Conservation (phyloP, 2,888 invertebrate species). For the Rotaria macrura region DNA sequence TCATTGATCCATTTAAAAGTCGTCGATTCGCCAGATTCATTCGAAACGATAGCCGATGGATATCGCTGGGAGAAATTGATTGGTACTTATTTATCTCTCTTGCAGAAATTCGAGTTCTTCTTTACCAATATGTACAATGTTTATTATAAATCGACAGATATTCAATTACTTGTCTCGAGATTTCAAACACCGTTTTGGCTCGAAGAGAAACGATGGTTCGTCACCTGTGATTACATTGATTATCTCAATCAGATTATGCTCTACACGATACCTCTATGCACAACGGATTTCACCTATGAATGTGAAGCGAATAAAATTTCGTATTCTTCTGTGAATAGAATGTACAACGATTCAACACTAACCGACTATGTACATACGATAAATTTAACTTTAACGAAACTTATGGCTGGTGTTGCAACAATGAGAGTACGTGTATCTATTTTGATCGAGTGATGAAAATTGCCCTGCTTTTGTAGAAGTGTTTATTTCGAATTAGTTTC, state of each 20-base stretch:
- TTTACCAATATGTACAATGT: not conserved
- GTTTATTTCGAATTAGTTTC: too few relatives aligned
- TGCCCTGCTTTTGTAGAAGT: too few relatives aligned
- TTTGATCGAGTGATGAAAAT: too few relatives aligned
- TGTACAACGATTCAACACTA: not conserved
- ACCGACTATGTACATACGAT: not conserved
- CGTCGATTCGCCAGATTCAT: not conserved
- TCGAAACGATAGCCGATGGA: not conserved
- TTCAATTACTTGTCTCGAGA: not conserved
- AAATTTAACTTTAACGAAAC: not conserved
- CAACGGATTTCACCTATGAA: not conserved
- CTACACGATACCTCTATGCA: not conserved
- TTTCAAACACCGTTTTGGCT: too few relatives aligned
- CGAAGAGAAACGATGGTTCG: too few relatives aligned
- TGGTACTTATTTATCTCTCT: not conserved
- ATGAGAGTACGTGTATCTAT: not conserved
- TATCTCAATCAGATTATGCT: conserved; percentile 11
- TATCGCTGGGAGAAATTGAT: not conserved
- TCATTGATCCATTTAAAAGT: not conserved
- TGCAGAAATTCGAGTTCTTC: not conserved
- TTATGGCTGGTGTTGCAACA: not conserved
- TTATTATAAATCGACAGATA: not conserved
- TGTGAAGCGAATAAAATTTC: not conserved
- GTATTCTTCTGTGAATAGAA: not conserved
- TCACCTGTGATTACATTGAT: not conserved